These are phyloP conservation scores for Latheticus oryzae DNA, from an alignment of 2,888 invertebrate genomes.

Conservation along the genomic window DNA sequence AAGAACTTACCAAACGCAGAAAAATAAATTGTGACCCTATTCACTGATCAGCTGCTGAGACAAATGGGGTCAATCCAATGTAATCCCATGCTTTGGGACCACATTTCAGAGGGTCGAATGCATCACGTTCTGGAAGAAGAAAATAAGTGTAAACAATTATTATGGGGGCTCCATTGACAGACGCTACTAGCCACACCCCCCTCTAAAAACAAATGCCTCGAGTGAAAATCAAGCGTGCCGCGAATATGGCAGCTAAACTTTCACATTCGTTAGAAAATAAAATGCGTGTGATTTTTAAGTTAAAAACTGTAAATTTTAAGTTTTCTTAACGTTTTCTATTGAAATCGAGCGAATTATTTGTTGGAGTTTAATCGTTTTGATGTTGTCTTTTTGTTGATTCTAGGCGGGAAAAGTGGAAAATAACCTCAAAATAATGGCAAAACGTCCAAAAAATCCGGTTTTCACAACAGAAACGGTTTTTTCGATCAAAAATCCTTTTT, in stretches of 20 bases:
- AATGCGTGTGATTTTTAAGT: too few species aligned
- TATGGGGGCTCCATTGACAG: constrained; percentile 6
- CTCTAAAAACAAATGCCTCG: too few species aligned
- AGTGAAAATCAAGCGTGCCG: neutral
- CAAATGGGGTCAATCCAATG: constrained; percentile 55
- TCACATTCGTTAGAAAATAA: too few species aligned
- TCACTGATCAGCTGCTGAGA: constrained; percentile 64
- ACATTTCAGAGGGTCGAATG: constrained; percentile 50
- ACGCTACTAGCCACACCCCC: constrained; percentile 30
- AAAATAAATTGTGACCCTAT: constrained; percentile 58
- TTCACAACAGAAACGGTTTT: constrained; percentile 36
- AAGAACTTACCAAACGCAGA: constrained; percentile 48
- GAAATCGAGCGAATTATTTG: too few species aligned
- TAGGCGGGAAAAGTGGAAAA: constrained; percentile 67
- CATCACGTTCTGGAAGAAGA: constrained; percentile 45
- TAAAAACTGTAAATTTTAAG: too few species aligned
- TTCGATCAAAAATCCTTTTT: constrained; percentile 53
- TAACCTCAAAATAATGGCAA: constrained; percentile 63
- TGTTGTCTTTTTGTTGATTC: constrained; percentile 58
- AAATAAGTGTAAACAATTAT: neutral
- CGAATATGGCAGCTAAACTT: too few species aligned
- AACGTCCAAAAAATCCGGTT: constrained; percentile 25
- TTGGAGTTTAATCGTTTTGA: too few species aligned
- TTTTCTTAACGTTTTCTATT: too few species aligned
- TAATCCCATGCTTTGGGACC: constrained; percentile 60